These are phyloP conservation scores for Charaxes varanes DNA, from an alignment of 1,140 invertebrate species.

Conservation along the genomic window DNA sequence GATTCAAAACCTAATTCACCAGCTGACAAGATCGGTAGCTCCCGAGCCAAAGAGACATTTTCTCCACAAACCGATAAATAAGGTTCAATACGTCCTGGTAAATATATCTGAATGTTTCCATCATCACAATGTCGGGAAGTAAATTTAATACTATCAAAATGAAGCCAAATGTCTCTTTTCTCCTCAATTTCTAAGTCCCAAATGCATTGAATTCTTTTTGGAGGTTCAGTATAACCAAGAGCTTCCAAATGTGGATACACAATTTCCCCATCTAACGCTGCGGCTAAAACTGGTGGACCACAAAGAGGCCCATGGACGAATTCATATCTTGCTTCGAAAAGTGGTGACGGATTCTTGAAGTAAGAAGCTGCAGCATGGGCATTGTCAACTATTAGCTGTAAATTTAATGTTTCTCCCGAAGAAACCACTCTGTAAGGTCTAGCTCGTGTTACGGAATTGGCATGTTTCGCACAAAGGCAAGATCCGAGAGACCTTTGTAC, in stretches of 20 bases:
- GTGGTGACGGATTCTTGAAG: conserved; percentile 86
- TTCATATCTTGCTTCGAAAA: conserved; percentile 90
- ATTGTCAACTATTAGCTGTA: conserved; percentile 87
- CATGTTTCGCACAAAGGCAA: conserved; percentile 79
- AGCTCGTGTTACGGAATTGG: conserved; percentile 69
- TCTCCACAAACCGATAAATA: conserved; percentile 87
- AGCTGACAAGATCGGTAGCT: conserved; percentile 85
- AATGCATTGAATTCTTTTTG: conserved; percentile 87
- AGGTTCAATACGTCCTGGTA: conserved; percentile 80
- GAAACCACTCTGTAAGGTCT: conserved; percentile 81
- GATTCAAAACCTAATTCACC: conserved; percentile 80
- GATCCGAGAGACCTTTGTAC: conserved; percentile 73
- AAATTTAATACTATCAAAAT: conserved; percentile 90
- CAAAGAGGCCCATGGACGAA: conserved; percentile 92
- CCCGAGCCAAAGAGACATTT: conserved; percentile 84
- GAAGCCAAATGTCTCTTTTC: conserved; percentile 88
- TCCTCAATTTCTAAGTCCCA: conserved; percentile 89
- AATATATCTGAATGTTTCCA: conserved; percentile 87
- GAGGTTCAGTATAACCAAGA: conserved; percentile 83
- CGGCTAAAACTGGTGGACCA: conserved; percentile 84
- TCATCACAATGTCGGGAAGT: conserved; percentile 87
- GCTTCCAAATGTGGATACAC: conserved; percentile 90
- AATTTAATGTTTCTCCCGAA: conserved; percentile 83
- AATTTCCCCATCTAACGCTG: conserved; percentile 87
- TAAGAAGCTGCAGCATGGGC: conserved; percentile 88